Evolutionary conservation across 2,113 vertebrate genomes (phyloP).

Genomic region (Camelus bactrianus): DNA sequence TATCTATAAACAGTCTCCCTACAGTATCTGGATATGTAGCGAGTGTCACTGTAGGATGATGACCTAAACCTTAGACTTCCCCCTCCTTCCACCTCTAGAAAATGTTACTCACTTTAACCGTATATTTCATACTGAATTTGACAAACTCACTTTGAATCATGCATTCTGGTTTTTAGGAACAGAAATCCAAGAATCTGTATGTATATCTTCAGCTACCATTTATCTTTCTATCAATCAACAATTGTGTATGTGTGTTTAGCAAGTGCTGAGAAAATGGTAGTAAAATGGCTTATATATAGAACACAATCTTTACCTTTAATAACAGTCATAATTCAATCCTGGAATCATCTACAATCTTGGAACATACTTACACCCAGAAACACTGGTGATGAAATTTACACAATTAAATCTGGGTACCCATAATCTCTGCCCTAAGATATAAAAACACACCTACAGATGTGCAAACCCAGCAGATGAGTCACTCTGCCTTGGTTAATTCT

Average conservation of each 20-base stretch:
- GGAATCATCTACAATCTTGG: constrained; percentile 22
- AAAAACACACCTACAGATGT: constrained; percentile 40
- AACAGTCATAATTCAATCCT: constrained; percentile 38
- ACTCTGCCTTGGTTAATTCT: not conserved
- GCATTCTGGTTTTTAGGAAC: not conserved
- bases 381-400: constrained; percentile 33
- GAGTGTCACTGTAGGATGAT: not conserved
- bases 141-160: constrained; percentile 45
- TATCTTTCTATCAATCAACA: not conserved
- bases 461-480: constrained; percentile 55
- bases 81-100: not conserved
- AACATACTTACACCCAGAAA: constrained; percentile 17
- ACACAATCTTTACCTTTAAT: not conserved
- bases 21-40: not conserved
- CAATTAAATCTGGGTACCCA: not conserved
- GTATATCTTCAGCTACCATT: not conserved
- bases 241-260: not conserved
- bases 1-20: not conserved
- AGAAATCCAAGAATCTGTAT: not conserved
- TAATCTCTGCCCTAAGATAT: constrained; percentile 28
- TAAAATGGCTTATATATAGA: constrained; percentile 51
- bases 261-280: constrained; percentile 39
- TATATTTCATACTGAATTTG: not conserved
- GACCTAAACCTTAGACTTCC: not conserved
- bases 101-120: not conserved